Percentiles rank a stretch among this genome's conserved stretches.
Evolutionary conservation across 1,140 invertebrate species (phyloP).

Genomic region (Xylocopa sonorina): DNA sequence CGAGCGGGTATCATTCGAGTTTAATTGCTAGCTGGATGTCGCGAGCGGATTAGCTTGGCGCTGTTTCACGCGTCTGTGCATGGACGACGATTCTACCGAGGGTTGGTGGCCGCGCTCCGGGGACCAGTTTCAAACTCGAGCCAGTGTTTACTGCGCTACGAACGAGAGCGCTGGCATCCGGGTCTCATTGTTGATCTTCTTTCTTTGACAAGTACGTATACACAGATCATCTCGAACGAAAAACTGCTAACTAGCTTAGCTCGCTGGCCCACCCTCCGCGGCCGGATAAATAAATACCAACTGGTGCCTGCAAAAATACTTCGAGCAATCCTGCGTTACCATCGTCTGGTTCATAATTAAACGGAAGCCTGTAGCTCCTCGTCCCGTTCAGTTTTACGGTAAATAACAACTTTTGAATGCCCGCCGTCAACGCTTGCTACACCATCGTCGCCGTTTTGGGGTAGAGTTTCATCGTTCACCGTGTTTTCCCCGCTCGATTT

Average conservation of each 20-base stretch:
- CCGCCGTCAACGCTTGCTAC: background rate
- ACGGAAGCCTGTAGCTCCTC: background rate
- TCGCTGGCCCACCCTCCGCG: too few relatives aligned
- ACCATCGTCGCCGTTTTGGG: background rate
- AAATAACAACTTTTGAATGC: background rate
- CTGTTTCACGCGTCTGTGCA: background rate
- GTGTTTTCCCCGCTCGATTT: background rate
- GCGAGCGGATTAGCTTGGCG: background rate
- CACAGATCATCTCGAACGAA: background rate
- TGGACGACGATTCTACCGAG: background rate
- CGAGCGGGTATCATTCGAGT: constrained; percentile 17
- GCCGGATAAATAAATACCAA: background rate
- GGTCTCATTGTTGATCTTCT: background rate
- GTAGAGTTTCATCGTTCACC: background rate
- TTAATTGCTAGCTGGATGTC: constrained; percentile 40
- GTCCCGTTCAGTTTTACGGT: too few relatives aligned
- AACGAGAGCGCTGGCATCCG: constrained; percentile 6
- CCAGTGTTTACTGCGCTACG: constrained; percentile 6
- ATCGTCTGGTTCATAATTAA: too few relatives aligned
- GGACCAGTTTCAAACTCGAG: constrained; percentile 23
- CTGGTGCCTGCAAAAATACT: background rate
- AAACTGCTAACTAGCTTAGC: too few relatives aligned
- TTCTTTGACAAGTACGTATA: background rate
- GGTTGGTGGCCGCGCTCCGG: too few relatives aligned
- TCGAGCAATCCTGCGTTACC: too few relatives aligned